These are phyloP conservation scores for Centrocercus urophasianus DNA, from an alignment of 2,113 vertebrate genomes.

Conservation along the genomic window DNA sequence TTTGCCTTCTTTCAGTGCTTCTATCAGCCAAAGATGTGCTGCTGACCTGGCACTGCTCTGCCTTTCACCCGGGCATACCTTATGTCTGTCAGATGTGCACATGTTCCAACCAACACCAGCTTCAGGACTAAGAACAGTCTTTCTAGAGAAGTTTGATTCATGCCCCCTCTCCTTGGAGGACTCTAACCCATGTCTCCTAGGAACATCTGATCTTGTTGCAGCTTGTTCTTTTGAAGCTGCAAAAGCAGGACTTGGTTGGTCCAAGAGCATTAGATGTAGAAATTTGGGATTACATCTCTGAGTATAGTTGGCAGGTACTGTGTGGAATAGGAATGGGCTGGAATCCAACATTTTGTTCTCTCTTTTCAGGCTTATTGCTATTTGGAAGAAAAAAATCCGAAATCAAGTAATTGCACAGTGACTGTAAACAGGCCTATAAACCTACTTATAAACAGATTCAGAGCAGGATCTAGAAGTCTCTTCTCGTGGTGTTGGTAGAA, in stretches of 20 bases:
- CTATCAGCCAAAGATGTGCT: rapidly evolving
- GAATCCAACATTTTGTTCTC: not conserved
- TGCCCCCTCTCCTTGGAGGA: not conserved
- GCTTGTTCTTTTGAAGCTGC: not conserved
- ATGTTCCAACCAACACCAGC: not conserved
- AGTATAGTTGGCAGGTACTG: not conserved
- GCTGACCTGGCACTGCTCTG: not conserved
- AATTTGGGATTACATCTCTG: rapidly evolving
- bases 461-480: not conserved
- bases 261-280: rapidly evolving
- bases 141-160: not conserved
- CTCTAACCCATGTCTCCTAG: not conserved
- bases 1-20: not conserved
- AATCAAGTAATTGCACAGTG: not conserved
- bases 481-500: not conserved
- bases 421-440: too few species aligned
- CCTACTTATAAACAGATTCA: not conserved
- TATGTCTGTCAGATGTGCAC: not conserved
- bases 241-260: not conserved
- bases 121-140: not conserved
- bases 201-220: not conserved
- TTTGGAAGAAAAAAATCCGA: not conserved
- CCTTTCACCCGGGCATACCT: not conserved
- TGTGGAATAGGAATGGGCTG: not conserved
- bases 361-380: not conserved